Percentiles rank a stretch among this genome's conserved stretches.
These are phyloP conservation scores for Lycodopsis pacificus DNA, from an alignment of 2,797 vertebrate species.

Conservation along the genomic window DNA sequence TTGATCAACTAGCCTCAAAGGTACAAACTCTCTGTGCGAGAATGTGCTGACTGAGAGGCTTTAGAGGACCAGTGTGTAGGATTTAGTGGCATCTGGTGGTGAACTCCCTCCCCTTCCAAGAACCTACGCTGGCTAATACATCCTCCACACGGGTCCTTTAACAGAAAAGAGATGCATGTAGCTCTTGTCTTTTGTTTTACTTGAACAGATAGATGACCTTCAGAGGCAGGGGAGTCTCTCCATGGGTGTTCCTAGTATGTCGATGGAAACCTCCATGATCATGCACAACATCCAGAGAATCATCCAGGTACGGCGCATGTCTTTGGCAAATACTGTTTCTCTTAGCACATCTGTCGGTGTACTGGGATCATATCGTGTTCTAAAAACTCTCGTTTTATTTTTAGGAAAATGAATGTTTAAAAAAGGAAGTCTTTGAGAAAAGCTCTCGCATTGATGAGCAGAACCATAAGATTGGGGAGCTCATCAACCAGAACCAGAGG, in stretches of 20 bases:
- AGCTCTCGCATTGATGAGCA: slow-evolving; percentile 95
- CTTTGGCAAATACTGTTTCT: background rate
- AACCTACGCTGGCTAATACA: background rate
- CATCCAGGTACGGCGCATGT: slow-evolving; percentile 86
- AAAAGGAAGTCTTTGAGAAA: slow-evolving; percentile 97
- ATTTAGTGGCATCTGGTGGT: background rate
- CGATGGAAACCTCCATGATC: slow-evolving; percentile 96
- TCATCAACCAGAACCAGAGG: slow-evolving; percentile 97
- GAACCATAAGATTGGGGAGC: slow-evolving; percentile 94
- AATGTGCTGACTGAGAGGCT: background rate
- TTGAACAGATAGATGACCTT: slow-evolving; percentile 89
- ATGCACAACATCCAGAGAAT: slow-evolving; percentile 96
- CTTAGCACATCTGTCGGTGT: background rate
- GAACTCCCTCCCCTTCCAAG: background rate
- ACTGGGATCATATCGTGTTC: background rate
- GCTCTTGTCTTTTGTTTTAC: background rate
- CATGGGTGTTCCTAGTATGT: slow-evolving; percentile 86
- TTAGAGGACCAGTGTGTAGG: background rate
- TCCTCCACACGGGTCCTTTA: background rate
- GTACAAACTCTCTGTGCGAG: slow-evolving; percentile 65
- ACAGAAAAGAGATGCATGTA: background rate
- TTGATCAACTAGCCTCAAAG: slow-evolving; percentile 92
- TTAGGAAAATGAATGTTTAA: slow-evolving; percentile 96
- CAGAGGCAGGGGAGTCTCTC: slow-evolving; percentile 86
- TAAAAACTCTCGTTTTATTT: background rate